A percentile compares a stretch with the other conserved stretches of the same genome.
phyloP scores from a whole-genome alignment of 64 coral and sea anemone species.

The Montipora efflorescens region DNA sequence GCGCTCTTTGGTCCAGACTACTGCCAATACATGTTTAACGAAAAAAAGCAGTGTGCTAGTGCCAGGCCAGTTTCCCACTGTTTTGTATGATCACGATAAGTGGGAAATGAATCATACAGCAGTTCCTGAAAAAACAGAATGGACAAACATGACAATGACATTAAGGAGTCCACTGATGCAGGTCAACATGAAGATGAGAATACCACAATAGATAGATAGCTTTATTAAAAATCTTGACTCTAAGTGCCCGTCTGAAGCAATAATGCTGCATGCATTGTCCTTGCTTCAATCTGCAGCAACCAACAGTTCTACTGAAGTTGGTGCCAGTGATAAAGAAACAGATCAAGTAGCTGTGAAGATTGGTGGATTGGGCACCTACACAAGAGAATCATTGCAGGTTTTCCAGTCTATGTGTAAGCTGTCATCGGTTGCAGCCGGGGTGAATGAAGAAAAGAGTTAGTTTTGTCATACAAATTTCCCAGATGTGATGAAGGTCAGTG shows the following conservation, averaged over 20 bases:
- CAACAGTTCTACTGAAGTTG: background rate
- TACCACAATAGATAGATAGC: background rate
- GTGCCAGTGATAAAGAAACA: background rate
- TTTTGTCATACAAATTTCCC: background rate
- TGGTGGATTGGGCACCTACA: background rate
- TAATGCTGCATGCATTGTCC: background rate
- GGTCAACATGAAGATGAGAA: background rate
- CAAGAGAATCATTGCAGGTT: background rate
- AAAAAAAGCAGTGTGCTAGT: background rate
- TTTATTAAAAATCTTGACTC: background rate
- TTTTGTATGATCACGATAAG: background rate
- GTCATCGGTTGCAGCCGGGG: background rate
- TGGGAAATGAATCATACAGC: background rate
- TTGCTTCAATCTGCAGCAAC: background rate
- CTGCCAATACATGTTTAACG: conserved; percentile 23
- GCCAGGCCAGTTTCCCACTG: background rate
- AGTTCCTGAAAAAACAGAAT: background rate
- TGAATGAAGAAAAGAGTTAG: conserved; percentile 9
- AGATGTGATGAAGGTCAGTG: background rate
- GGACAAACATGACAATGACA: background rate
- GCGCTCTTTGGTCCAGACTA: conserved; percentile 57
- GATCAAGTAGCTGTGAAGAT: background rate
- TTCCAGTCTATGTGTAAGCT: background rate
- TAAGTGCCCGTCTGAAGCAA: background rate
- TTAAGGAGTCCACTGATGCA: background rate